A percentile compares a stretch with the other conserved stretches of the same genome.
Conservation (phyloP, 2,888 invertebrate genomes). For the Polydesmus complanatus region DNA sequence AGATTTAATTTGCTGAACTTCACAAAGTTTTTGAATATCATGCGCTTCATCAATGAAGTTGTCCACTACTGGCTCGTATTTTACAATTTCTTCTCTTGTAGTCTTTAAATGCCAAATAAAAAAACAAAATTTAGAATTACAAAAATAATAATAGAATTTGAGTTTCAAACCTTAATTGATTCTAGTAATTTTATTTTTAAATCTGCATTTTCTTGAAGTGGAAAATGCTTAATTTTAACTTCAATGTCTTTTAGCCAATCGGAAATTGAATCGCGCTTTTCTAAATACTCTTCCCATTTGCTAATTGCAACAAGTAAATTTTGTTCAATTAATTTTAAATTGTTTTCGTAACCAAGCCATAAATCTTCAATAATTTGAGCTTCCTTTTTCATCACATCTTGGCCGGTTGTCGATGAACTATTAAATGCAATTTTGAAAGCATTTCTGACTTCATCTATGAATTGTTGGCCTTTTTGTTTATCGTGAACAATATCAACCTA, state of each 20-base stretch:
- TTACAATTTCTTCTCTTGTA: slow-evolving; percentile 52
- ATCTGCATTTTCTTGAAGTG: slow-evolving; percentile 58
- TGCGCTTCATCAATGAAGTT: slow-evolving; percentile 81
- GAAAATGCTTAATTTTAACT: slow-evolving; percentile 70
- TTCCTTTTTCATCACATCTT: slow-evolving; percentile 55
- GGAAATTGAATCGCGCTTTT: slow-evolving; percentile 59
- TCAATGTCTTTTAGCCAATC: slow-evolving; percentile 79
- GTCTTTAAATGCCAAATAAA: neutral
- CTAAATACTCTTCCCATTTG: slow-evolving; percentile 80
- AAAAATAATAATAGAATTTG: too few species aligned
- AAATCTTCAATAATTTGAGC: slow-evolving; percentile 48
- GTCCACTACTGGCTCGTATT: slow-evolving; percentile 73
- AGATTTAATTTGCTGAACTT: slow-evolving; percentile 70
- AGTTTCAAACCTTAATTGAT: slow-evolving; percentile 51
- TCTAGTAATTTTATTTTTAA: slow-evolving; percentile 66
- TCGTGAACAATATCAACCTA: too few species aligned
- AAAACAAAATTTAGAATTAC: neutral
- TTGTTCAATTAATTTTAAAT: slow-evolving; percentile 46
- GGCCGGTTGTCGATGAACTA: slow-evolving; percentile 68
- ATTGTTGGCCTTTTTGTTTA: slow-evolving; percentile 34
- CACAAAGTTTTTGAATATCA: slow-evolving; percentile 63
- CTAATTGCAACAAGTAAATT: slow-evolving; percentile 59
- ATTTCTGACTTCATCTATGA: slow-evolving; percentile 52
- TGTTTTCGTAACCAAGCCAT: slow-evolving; percentile 50
- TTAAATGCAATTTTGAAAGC: slow-evolving; percentile 37